Evolutionary conservation across 1,140 invertebrate genomes (phyloP).

Genomic region (Batillaria attramentaria): DNA sequence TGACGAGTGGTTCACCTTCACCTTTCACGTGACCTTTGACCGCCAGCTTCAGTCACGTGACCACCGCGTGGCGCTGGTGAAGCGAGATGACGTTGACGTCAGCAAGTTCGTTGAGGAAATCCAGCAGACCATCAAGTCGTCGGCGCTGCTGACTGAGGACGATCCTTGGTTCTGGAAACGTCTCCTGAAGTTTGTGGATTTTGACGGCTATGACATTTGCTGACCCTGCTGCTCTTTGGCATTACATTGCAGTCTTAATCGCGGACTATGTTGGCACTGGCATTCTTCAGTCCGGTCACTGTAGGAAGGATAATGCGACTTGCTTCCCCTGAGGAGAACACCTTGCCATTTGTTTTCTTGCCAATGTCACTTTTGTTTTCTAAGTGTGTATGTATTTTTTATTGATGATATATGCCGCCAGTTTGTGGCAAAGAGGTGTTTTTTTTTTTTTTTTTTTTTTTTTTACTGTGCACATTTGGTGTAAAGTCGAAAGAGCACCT

Average conservation of each 20-base stretch:
- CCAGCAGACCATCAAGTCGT: slow-evolving; percentile 44
- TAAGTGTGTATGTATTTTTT: not conserved
- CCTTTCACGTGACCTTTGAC: slow-evolving; percentile 51
- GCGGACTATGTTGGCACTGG: not conserved
- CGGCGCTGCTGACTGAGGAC: slow-evolving; percentile 38
- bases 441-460: too few relatives aligned
- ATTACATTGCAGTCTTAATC: not conserved
- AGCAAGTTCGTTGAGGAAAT: slow-evolving; percentile 45
- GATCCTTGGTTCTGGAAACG: slow-evolving; percentile 46
- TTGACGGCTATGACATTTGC: not conserved
- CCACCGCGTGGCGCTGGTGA: slow-evolving; percentile 48
- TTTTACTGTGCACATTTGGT: too few relatives aligned
- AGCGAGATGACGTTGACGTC: slow-evolving; percentile 30
- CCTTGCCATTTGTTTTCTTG: not conserved
- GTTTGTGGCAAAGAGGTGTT: too few relatives aligned
- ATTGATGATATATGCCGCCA: too few relatives aligned
- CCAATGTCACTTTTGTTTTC: not conserved
- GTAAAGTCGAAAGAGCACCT: too few relatives aligned
- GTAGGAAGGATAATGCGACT: not conserved
- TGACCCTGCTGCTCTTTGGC: not conserved
- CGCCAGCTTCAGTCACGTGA: slow-evolving; percentile 37
- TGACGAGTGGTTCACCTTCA: slow-evolving; percentile 57
- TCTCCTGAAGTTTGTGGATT: slow-evolving; percentile 20
- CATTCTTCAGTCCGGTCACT: not conserved
- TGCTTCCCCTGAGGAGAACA: not conserved